Evolutionary conservation across 2,113 vertebrate genomes (phyloP).

Genomic region (Nanorana parkeri): DNA sequence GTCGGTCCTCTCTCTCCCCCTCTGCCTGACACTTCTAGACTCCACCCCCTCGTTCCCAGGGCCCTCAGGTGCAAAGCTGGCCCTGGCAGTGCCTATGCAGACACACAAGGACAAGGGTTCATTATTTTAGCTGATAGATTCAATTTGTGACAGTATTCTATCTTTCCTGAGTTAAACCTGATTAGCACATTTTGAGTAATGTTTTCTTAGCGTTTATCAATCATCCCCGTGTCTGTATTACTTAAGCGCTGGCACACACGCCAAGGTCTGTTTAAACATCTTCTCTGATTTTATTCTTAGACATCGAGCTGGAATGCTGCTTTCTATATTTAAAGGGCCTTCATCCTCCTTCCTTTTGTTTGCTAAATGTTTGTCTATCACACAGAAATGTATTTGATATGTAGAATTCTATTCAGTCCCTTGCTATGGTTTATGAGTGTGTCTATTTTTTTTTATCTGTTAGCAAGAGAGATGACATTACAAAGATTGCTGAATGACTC

Average conservation of each 20-base stretch:
- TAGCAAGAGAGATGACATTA: too few species aligned
- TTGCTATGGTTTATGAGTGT: too few species aligned
- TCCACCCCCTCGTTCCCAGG: too few species aligned
- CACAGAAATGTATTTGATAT: too few species aligned
- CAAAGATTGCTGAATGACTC: too few species aligned
- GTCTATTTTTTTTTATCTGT: too few species aligned
- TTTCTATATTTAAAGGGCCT: constrained; percentile 12
- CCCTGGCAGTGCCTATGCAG: too few species aligned
- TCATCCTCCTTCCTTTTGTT: not conserved
- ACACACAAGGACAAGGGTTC: constrained; percentile 44
- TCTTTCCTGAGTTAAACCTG: constrained; percentile 54
- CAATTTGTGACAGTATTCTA: constrained; percentile 55
- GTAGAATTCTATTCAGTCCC: too few species aligned
- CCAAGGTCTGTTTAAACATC: constrained; percentile 55
- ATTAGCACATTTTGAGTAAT: constrained; percentile 58
- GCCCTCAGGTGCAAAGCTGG: too few species aligned
- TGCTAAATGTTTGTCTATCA: too few species aligned
- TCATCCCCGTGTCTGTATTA: constrained; percentile 44
- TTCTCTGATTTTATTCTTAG: constrained; percentile 18
- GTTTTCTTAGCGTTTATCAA: constrained; percentile 45
- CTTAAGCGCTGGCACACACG: constrained; percentile 36
- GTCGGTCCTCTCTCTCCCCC: too few species aligned
- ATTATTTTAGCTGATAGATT: constrained; percentile 52
- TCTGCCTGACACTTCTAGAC: too few species aligned
- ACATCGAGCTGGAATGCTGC: not conserved